phyloP scores from a whole-genome alignment of 2,797 vertebrate genomes.

The Scolopax rusticola region DNA sequence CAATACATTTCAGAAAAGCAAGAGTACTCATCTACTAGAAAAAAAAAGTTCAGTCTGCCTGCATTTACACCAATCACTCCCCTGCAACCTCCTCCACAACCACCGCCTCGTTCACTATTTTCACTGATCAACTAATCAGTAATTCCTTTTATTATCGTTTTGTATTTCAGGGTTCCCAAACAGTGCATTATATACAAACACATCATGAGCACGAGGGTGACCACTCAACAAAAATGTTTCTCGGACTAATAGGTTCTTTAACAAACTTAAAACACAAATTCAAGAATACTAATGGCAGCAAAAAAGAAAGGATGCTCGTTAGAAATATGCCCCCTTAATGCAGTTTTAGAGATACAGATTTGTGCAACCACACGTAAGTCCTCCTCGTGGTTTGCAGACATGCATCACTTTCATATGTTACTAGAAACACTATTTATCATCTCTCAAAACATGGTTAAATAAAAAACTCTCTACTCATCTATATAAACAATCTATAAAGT shows the following conservation, averaged over 20 bases:
- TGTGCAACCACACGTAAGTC: neutral
- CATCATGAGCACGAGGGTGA: neutral
- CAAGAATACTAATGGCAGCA: neutral
- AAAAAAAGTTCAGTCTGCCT: neutral
- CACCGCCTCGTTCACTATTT: neutral
- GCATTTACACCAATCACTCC: neutral
- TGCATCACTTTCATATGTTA: neutral
- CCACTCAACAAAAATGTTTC: neutral
- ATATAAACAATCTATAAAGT: neutral
- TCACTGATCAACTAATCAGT: neutral
- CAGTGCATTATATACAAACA: neutral
- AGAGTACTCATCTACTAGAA: neutral
- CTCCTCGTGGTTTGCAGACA: neutral
- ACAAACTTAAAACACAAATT: neutral
- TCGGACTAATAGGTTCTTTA: neutral
- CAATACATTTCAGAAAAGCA: neutral
- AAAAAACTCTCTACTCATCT: neutral
- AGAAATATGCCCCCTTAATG: neutral
- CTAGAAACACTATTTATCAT: neutral
- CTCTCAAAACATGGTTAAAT: neutral
- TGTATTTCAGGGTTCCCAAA: neutral
- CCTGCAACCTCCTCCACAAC: neutral
- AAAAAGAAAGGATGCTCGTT: neutral
- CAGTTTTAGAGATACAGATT: neutral
- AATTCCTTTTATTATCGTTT: neutral